Evolutionary conservation across 2,113 vertebrate genomes (phyloP), one percentile per base, ranked within the genome.

Genomic region (Platichthys stellatus): DNA sequence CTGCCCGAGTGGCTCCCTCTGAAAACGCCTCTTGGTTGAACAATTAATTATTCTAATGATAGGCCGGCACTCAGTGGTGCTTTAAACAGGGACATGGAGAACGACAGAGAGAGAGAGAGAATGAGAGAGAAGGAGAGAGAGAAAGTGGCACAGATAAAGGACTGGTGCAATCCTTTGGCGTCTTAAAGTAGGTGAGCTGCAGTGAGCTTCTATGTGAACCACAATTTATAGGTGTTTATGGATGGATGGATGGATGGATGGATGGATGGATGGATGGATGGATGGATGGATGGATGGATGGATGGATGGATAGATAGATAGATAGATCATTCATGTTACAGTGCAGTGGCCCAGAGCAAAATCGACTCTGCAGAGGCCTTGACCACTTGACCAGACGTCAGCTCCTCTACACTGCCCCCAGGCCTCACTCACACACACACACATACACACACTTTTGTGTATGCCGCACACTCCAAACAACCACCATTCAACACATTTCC

Each of bases 11-110:
- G 88, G 89, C 80, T 93, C 78, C 80, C 74, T 81, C 79, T 86
- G 83, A 93, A 94, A 84, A 90, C 76, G 68, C 86, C 91, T 92
- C 94, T 94, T 87, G 88, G 91, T 87, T 92, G 89, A 93, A 93
- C 92, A 93, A 92, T 93, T 91, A 93, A 93, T 93, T 93, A 93
- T 92, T 93, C 80, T 92, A 93, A 93, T 93, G 87, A 92, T 90
- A 92, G 91, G 74, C 90, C 83, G 53, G 83, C 74, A 80, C 88
- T 92, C 84, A 86, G 81, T 82, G 80, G 71, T 90, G 89, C 88
- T 86, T 87, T 90, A 90, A 79, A 87, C 74, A 85, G 59, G 60
- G 66, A 86, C 79, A 66, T 26, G 14, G 69, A 71, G 72, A 83
- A 54, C 63, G 62, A 67, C 63, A 60, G 56, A 57, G 31, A 66